Evolutionary conservation across 2,888 invertebrate species (phyloP).

Genomic region (Rotaria socialis): DNA sequence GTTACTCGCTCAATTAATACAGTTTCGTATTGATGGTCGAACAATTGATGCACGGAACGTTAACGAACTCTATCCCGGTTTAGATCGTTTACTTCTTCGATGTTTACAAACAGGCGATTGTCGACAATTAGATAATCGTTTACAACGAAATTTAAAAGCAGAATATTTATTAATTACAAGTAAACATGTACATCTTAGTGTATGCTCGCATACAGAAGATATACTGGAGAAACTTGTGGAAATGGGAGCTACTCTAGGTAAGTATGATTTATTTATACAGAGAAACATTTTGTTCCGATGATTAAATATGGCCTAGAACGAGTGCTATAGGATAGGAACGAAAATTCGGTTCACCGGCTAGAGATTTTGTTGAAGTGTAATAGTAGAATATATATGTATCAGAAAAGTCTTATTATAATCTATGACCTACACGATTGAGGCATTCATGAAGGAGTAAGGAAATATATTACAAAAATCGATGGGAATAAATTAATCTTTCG

Average conservation of each 20-base stretch:
- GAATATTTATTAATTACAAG: slow-evolving; percentile 23
- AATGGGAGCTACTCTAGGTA: slow-evolving; percentile 30
- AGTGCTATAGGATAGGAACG: too few species aligned
- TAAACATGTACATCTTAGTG: slow-evolving; percentile 21
- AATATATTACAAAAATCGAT: too few species aligned
- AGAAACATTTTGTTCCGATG: too few species aligned
- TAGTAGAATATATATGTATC: too few species aligned
- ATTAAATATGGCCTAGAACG: too few species aligned
- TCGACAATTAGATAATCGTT: slow-evolving; percentile 23
- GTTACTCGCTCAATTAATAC: not conserved
- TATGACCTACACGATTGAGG: too few species aligned
- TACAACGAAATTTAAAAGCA: slow-evolving; percentile 1
- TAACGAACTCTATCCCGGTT: slow-evolving; percentile 18
- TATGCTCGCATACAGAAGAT: not conserved
- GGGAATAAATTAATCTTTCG: too few species aligned
- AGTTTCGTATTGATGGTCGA: slow-evolving; percentile 11
- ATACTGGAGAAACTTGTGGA: not conserved
- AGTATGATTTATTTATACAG: not conserved
- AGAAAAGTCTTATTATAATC: too few species aligned
- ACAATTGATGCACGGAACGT: slow-evolving; percentile 27
- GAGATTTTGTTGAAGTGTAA: too few species aligned
- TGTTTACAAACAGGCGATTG: slow-evolving; percentile 20
- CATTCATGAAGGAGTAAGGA: too few species aligned
- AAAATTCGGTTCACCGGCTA: too few species aligned
- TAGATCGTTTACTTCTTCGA: slow-evolving; percentile 15